These are phyloP conservation scores for Meles meles DNA, from an alignment of 2,113 vertebrate species.

Conservation along the genomic window DNA sequence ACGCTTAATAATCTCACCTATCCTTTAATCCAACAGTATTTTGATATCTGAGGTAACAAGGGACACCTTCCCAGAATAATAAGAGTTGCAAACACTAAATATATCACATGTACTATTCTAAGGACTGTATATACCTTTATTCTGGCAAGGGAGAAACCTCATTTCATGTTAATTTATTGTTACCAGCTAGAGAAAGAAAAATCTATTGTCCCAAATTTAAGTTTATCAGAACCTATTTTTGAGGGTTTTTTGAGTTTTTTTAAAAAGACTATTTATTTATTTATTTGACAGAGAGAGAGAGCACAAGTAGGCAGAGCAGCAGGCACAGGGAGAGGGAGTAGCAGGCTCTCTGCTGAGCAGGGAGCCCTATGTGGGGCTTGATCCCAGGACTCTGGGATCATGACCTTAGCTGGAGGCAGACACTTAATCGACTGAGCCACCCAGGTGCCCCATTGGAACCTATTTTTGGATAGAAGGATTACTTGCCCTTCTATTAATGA, in stretches of 20 bases:
- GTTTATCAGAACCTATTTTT: not conserved
- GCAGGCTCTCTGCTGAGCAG: too few relatives aligned
- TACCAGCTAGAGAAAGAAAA: constrained; percentile 24
- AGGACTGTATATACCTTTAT: not conserved
- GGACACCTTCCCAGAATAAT: not conserved
- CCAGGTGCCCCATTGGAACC: too few relatives aligned
- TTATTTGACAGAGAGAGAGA: too few relatives aligned
- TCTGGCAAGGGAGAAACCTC: not conserved
- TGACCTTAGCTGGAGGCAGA: too few relatives aligned
- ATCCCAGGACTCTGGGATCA: too few relatives aligned
- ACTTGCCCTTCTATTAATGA: constrained; percentile 4
- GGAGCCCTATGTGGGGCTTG: too few relatives aligned
- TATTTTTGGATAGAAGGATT: not conserved
- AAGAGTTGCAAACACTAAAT: constrained; percentile 10
- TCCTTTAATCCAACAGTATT: constrained; percentile 26
- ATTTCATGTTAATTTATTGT: not conserved
- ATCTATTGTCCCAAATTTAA: not conserved
- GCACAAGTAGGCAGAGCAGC: too few relatives aligned
- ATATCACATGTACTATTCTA: not conserved
- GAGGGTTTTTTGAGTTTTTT: too few relatives aligned
- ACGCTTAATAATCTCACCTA: not conserved
- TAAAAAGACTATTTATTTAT: too few relatives aligned
- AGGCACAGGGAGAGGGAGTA: too few relatives aligned
- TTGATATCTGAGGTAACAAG: not conserved
- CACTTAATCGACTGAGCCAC: too few relatives aligned